Base-by-base conservation (phyloP, 2,113 vertebrate species). In the Helogale parvula region DNA sequence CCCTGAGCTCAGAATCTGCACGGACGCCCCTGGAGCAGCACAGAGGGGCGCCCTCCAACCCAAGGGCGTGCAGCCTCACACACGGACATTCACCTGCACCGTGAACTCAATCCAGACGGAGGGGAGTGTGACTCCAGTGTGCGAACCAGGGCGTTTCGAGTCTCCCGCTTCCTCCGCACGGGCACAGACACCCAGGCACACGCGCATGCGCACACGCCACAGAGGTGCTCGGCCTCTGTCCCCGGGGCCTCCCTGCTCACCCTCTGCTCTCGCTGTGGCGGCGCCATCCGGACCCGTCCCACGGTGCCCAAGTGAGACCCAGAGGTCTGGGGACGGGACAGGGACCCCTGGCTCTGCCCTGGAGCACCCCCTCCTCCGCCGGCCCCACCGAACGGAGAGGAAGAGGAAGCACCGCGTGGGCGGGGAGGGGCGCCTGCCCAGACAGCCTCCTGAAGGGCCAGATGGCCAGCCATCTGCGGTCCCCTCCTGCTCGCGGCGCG, bases 391-490 rank as follows among this genome's bases (percentile, higher is more conserved):
- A 63, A 71, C 71, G 21, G 47, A 50, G 54, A 72, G 47, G 71
- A 41, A 52, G 66, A 57, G 7, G 29, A 68, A 60, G 83, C 7
- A 1, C 29, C 7, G 23, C 2, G 3, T 76, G 54, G 88, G 47
- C 10, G 21, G 14, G 21, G 50, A 23, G 66, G 60, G 60, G 15
- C 2, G 8, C 54, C 54, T 27, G 92, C 65, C 50, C 0, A 1
- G 31, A 92, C 88, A 15, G 71, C 82, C 97, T 93, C 54, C 85
- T 33, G 38, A 2, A 25, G 3, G 29, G 63, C 92, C 96, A 90
- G 92, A 90, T 91, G 85, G 95, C 92, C 31, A 1, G 81, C 95
- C 97, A 76, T 84, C 96, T 96, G 97, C 54, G 7, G 65, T 21
- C 52, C 65, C 47, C 50, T 16, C 31, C 54, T 33, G 47, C 21